Evolutionary conservation across 2,113 vertebrate genomes (phyloP).

Genomic region (Sarotherodon lohbergeri): DNA sequence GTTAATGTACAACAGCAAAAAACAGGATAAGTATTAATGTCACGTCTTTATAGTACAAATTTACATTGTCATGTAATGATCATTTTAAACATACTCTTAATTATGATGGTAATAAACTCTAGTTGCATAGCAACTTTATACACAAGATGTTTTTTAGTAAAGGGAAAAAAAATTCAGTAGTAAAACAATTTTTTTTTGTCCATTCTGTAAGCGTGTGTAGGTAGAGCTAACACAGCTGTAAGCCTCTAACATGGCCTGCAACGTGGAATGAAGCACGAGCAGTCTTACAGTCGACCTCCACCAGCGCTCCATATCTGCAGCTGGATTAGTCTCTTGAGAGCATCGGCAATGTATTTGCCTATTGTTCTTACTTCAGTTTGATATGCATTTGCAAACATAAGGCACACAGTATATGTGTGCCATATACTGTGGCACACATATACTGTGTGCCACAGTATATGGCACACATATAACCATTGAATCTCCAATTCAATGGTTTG

Average conservation of each 20-base stretch:
- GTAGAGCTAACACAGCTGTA: background rate
- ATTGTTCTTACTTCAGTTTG: background rate
- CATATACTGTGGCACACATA: too few species aligned
- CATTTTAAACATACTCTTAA: background rate
- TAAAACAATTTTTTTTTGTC: background rate
- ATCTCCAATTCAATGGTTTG: too few species aligned
- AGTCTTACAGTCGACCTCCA: background rate
- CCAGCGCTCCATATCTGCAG: background rate
- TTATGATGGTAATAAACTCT: background rate
- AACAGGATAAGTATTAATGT: background rate
- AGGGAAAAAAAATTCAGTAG: background rate
- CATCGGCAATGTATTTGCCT: background rate
- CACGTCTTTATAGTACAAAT: background rate
- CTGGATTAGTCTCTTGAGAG: background rate
- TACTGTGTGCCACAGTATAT: too few species aligned
- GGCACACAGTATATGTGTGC: background rate
- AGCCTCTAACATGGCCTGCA: background rate
- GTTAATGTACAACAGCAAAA: background rate
- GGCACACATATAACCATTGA: too few species aligned
- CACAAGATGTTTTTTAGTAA: background rate
- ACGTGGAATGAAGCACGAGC: background rate
- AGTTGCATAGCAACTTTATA: background rate
- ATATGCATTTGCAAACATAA: background rate
- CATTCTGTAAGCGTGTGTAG: background rate
- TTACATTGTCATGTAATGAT: background rate